Base-by-base conservation (phyloP, 2,113 vertebrate species). In the Protomyctophum bolini region DNA sequence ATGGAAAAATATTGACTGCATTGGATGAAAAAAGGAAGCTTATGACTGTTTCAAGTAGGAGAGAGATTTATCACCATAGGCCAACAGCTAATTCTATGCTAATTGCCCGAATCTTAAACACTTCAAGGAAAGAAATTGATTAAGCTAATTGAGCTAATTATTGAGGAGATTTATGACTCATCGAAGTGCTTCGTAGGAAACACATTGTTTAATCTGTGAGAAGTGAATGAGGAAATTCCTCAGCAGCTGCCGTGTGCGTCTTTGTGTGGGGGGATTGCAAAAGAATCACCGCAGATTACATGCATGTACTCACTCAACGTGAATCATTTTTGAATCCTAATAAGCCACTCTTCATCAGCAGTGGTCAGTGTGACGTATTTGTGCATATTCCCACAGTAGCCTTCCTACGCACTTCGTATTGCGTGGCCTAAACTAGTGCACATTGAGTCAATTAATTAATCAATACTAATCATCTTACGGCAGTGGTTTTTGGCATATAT, bases 231-330 rank as follows among this genome's bases (percentile, higher is more conserved):
- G 67, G 63, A 75, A 80, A 77, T 77, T 63, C 49, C 57, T 67
- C 65, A 47, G 7, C 76, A 87, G 71, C 72, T 88, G 81, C 58
- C 66, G 14, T 15, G 41, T 45, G 33, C 1, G 1, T 74, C 21
- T 71, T 62, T 7, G 45, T 12, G 58, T 58, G 8, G 10, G 58
- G 50, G 48, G 63, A 33, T 82, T 83, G 76, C 6, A 73, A 85
- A 83, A 87, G 87, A 90, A 89, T 85, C 66, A 71, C 63, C 12
- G 4, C 77, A 80, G 76, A 86, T 87, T 81, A 83, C 76, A 10
- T 8, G 66, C 57, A 5, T 74, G 55, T 56, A 72, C 58, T 59
- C 7, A 14, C 63, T 82, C 63, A 65, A 51, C 58, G 60, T 77
- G 52, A 77, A 68, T 86, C 57, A 72, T 65, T 72, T 59, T 62